Percentiles rank a stretch among this genome's conserved stretches.
These are phyloP conservation scores for Apostichopus japonicus DNA, from an alignment of 35 echinoderm and acorn worm genomes.

Conservation along the genomic window DNA sequence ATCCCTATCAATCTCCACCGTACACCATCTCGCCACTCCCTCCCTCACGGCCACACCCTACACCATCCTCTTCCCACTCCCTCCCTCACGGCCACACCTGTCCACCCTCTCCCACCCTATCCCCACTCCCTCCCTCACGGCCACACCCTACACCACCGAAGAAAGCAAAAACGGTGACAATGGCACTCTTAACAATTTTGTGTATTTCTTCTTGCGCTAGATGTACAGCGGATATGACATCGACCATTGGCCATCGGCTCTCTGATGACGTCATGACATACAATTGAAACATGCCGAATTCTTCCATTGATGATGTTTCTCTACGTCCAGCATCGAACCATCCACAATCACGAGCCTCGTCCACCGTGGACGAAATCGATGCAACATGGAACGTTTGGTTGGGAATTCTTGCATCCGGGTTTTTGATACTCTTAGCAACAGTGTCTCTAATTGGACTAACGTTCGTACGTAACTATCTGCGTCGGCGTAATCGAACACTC, in stretches of 20 bases:
- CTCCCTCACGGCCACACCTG: no score
- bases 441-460: slow-evolving; percentile 49
- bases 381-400: slow-evolving; percentile 63
- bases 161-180: no score
- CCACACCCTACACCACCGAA: no score
- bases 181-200: no score
- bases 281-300: neutral
- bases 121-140: no score
- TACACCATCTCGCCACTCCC: no score
- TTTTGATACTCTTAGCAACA: slow-evolving; percentile 57
- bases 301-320: neutral
- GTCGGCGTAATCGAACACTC: slow-evolving; percentile 65
- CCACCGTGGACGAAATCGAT: neutral
- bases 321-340: neutral
- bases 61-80: no score
- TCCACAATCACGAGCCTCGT: neutral
- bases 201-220: no score
- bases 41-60: no score
- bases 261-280: neutral
- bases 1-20: no score
- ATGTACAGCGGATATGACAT: neutral
- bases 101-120: no score
- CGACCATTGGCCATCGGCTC: neutral
- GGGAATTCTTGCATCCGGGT: slow-evolving; percentile 58
- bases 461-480: slow-evolving; percentile 56